Conservation (phyloP, 2,113 vertebrate species). For the Phoxinus phoxinus region DNA sequence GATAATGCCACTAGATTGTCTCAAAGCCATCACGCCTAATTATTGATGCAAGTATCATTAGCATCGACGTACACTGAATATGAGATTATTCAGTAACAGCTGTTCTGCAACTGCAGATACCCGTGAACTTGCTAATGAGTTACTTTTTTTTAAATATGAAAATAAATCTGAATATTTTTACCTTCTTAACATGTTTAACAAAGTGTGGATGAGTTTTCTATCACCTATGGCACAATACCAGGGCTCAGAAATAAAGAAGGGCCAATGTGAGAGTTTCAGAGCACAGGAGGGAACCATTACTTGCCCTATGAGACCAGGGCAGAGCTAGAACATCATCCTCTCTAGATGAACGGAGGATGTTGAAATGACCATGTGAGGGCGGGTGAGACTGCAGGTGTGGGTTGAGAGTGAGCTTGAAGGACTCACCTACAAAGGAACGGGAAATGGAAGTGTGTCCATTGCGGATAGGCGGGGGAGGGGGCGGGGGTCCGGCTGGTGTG, state of each 20-base stretch:
- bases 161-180: neutral
- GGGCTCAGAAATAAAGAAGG: neutral
- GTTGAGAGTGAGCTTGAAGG: slow-evolving; percentile 35
- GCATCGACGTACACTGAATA: neutral
- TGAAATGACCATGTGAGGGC: neutral
- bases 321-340: neutral
- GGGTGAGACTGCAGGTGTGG: neutral
- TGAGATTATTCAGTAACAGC: neutral
- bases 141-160: neutral
- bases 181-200: neutral
- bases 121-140: neutral
- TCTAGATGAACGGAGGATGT: neutral
- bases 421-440: slow-evolving; percentile 90
- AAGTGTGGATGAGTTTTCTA: neutral
- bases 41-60: neutral
- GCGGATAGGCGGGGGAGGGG: slow-evolving; percentile 86
- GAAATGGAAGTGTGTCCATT: slow-evolving; percentile 86
- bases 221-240: neutral
- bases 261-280: neutral
- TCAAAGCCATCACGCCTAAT: neutral
- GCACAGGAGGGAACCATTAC: neutral
- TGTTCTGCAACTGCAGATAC: neutral
- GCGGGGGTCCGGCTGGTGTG: slow-evolving; percentile 83
- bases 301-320: neutral
- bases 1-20: neutral